These are phyloP conservation scores for Bettongia penicillata DNA, from an alignment of 2,113 vertebrate species.

Conservation along the genomic window DNA sequence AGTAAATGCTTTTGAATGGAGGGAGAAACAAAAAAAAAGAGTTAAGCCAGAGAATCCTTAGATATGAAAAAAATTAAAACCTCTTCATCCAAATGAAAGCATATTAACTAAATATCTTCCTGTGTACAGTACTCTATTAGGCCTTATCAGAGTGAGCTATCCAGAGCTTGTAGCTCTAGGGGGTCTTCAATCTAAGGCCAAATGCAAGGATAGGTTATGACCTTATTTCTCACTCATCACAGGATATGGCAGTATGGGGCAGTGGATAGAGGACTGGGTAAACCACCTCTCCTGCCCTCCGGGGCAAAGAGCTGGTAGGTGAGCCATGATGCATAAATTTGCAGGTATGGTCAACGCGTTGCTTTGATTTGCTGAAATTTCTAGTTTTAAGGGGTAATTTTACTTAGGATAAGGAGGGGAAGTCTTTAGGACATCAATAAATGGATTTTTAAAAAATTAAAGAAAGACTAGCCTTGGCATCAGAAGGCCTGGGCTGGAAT, in stretches of 20 bases:
- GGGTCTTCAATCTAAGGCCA: neutral
- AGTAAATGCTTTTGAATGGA: neutral
- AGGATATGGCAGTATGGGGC: neutral
- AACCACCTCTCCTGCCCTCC: neutral
- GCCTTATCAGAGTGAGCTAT: neutral
- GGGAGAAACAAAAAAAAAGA: neutral
- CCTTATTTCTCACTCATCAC: neutral
- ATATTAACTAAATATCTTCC: neutral
- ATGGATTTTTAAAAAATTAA: neutral
- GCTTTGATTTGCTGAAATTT: neutral
- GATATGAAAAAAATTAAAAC: neutral
- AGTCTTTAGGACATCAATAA: neutral
- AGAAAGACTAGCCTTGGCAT: neutral
- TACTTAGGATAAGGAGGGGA: neutral
- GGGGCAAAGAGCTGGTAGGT: neutral
- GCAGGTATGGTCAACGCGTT: neutral
- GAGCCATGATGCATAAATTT: neutral
- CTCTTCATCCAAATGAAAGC: neutral
- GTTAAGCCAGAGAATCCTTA: neutral
- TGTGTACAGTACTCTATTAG: neutral
- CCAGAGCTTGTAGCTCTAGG: neutral
- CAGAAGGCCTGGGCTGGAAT: neutral
- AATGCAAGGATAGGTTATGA: neutral
- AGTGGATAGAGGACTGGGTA: neutral
- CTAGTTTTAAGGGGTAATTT: neutral